Conservation (phyloP, 2,888 invertebrate species). For the Cistogaster globosa region DNA sequence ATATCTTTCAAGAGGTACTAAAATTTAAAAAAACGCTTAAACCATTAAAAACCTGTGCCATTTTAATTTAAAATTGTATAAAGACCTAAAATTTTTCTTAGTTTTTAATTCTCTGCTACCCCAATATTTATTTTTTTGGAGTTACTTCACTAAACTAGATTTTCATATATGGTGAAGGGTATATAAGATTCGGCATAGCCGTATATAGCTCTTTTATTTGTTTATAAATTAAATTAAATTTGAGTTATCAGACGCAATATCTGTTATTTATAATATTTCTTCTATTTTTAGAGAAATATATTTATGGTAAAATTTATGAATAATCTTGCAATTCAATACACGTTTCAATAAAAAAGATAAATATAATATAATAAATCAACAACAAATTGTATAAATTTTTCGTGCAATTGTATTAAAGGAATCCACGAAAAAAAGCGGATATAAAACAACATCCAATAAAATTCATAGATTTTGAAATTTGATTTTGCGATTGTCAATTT, state of each 20-base stretch:
- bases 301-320: background rate
- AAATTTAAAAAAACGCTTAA: too few relatives aligned
- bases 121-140: too few relatives aligned
- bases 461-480: conserved; percentile 3
- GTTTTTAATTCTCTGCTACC: too few relatives aligned
- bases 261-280: background rate
- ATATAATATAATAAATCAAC: conserved; percentile 23
- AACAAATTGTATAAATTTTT: conserved; percentile 1
- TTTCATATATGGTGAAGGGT: too few relatives aligned
- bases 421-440: background rate
- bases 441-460: background rate
- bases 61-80: too few relatives aligned
- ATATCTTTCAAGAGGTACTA: too few relatives aligned
- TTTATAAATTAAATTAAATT: too few relatives aligned
- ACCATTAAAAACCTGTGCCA: too few relatives aligned
- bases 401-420: background rate
- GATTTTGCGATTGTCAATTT: background rate
- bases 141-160: too few relatives aligned
- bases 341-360: conserved; percentile 7
- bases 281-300: background rate
- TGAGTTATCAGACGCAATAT: background rate
- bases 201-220: too few relatives aligned
- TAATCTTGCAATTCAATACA: conserved; percentile 40
- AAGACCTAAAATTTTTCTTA: too few relatives aligned
- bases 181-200: too few relatives aligned